Base-by-base conservation (phyloP, 2,888 invertebrate species). In the Chymomyza procnemis region DNA sequence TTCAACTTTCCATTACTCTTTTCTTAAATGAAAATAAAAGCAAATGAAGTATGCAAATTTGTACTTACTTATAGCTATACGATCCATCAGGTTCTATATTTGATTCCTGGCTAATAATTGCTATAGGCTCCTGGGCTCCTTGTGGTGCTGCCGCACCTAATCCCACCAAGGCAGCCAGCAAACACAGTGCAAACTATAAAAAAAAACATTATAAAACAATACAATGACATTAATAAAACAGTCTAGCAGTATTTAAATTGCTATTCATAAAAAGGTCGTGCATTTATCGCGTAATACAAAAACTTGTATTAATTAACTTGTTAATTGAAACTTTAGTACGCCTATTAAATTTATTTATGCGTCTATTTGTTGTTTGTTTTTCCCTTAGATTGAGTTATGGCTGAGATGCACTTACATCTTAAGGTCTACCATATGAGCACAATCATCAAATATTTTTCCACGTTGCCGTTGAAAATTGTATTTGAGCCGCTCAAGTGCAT, bases 41-140 rank as follows among this genome's bases (percentile, higher is more conserved):
- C n/a, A 26, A 26, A 26, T 2, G 6, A 26, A 26, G 4, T 3
- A 26, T 26, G 26, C 26, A 26, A 26, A 26, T 6, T 26, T 6
- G 21, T 61, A 83, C 87, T 91, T 91, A 95, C 95, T 93, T 94
- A 92, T 93, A 95, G 89, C 93, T 93, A 81, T 95, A 95, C 48
- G 94, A 93, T 69, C 95, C 95, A 89, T 95, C 95, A 1, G 94
- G 93, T 82, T 94, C 93, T 77, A 94, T 93, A 80, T 95, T 94
- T 70, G 94, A 94, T 69, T 94, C 94, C 89, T 95, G 95, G 79
- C 93, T 94, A 70, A 95, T 89, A 71, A 95, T 95, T 67, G 93
- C 93, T 59, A 93, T 93, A 82, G 93, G 93, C 30, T 93, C 93
- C 30, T 90, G 85, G 34, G 91, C 89, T 70, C 92, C 92, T 86